Conservation (phyloP, 2,113 vertebrate genomes). For the Drymodes brunneopygia region DNA sequence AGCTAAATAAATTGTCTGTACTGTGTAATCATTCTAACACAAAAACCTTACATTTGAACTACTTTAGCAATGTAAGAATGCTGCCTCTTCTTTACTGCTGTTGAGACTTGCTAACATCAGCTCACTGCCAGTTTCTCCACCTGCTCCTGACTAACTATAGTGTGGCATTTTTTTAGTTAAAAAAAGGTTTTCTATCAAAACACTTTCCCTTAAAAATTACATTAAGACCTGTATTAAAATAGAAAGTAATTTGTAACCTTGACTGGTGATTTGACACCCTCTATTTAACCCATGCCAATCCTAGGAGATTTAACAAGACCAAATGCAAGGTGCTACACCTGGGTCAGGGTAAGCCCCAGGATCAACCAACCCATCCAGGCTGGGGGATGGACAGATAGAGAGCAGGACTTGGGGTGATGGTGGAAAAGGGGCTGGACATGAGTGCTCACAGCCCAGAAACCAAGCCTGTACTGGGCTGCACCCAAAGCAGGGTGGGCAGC, state of each 20-base stretch:
- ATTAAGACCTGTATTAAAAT: neutral
- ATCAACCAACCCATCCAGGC: neutral
- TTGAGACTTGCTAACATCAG: neutral
- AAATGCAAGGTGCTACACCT: neutral
- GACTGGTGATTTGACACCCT: neutral
- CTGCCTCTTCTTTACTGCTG: neutral
- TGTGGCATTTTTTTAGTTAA: accelerated
- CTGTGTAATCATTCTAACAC: neutral
- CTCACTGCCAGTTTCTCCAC: neutral
- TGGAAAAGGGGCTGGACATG: neutral
- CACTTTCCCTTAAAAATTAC: neutral
- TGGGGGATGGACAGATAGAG: neutral
- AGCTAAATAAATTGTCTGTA: neutral
- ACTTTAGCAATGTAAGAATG: neutral
- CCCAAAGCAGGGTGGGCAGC: neutral
- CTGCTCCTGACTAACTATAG: neutral
- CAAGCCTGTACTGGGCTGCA: neutral
- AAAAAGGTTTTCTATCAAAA: neutral
- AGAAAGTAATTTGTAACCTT: neutral
- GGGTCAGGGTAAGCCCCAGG: neutral
- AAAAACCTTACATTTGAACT: neutral
- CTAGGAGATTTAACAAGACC: neutral
- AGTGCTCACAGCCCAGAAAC: neutral
- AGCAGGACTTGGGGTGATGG: neutral
- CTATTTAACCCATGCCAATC: neutral